Percentiles rank a stretch among this genome's conserved stretches.
phyloP scores from a whole-genome alignment of 1,140 invertebrate species.

The Monomorium pharaonis region DNA sequence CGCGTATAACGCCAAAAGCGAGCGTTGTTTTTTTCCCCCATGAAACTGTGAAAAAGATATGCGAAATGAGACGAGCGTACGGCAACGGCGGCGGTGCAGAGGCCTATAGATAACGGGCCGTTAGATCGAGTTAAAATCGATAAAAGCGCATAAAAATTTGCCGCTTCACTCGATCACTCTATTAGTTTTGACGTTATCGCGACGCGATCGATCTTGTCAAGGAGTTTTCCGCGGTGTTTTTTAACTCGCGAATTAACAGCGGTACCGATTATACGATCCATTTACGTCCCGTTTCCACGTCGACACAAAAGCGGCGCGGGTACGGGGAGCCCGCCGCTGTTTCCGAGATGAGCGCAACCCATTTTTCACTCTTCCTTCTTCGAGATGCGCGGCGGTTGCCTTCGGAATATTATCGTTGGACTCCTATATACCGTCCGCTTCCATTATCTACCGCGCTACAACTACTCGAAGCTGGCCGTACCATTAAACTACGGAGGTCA shows the following conservation, averaged over 20 bases:
- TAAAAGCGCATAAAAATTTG: conserved; percentile 27
- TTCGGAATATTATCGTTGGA: conserved; percentile 72
- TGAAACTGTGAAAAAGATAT: not conserved
- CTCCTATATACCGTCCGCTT: conserved; percentile 31
- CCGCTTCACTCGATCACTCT: conserved; percentile 30
- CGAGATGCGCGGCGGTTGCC: conserved; percentile 39
- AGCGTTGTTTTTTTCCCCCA: not conserved
- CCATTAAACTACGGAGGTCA: conserved; percentile 73
- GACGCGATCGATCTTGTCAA: conserved; percentile 50
- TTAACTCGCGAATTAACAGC: conserved; percentile 66
- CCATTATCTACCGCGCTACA: conserved; percentile 65
- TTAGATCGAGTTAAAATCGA: conserved; percentile 7
- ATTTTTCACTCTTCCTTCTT: conserved; percentile 63
- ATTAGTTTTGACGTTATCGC: conserved; percentile 49
- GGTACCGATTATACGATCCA: conserved; percentile 71
- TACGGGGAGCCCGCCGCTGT: not conserved
- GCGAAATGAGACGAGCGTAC: not conserved
- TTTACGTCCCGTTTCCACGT: conserved; percentile 58
- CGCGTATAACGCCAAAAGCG: not conserved
- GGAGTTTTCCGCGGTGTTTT: conserved; percentile 36
- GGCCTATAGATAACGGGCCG: not conserved
- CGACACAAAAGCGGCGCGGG: conserved; percentile 47
- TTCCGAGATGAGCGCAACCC: conserved; percentile 1
- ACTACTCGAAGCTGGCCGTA: conserved; percentile 67
- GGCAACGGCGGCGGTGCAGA: too few relatives aligned